Evolutionary conservation across 2,797 vertebrate genomes (phyloP).

Genomic region (Callimico goeldii): DNA sequence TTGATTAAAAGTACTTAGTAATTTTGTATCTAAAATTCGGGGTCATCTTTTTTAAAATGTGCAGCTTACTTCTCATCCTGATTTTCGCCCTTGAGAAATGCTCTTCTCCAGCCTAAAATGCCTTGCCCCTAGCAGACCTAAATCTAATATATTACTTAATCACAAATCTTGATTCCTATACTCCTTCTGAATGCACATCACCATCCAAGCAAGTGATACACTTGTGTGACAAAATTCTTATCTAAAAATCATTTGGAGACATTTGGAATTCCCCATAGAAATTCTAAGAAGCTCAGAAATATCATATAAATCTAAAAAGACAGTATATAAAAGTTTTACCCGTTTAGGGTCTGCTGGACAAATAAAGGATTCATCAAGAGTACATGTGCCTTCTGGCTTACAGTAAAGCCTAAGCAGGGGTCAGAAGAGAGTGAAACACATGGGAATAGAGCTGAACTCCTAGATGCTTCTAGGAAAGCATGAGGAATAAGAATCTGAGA

Average conservation of each 20-base stretch:
- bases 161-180: not conserved
- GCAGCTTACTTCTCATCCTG: not conserved
- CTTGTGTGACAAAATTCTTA: not conserved
- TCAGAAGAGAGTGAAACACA: slow-evolving; percentile 5
- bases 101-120: not conserved
- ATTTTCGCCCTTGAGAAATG: not conserved
- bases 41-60: not conserved
- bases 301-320: not conserved
- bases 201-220: not conserved
- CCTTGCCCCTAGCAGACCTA: not conserved
- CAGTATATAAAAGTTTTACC: not conserved
- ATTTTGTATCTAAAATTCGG: not conserved
- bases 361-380: not conserved
- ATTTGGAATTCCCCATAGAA: not conserved
- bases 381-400: not conserved
- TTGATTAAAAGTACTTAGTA: slow-evolving; percentile 47
- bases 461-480: not conserved
- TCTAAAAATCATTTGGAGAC: slow-evolving; percentile 37
- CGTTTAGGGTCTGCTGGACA: not conserved
- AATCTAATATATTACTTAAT: not conserved
- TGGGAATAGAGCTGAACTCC: not conserved
- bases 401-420: not conserved
- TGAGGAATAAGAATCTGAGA: not conserved
- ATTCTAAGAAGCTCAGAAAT: not conserved
- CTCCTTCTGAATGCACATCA: not conserved